Percentiles rank a stretch among this genome's conserved stretches.
These are phyloP conservation scores for Dusona sp. DNA, from an alignment of 2,888 invertebrate species.

Conservation along the genomic window DNA sequence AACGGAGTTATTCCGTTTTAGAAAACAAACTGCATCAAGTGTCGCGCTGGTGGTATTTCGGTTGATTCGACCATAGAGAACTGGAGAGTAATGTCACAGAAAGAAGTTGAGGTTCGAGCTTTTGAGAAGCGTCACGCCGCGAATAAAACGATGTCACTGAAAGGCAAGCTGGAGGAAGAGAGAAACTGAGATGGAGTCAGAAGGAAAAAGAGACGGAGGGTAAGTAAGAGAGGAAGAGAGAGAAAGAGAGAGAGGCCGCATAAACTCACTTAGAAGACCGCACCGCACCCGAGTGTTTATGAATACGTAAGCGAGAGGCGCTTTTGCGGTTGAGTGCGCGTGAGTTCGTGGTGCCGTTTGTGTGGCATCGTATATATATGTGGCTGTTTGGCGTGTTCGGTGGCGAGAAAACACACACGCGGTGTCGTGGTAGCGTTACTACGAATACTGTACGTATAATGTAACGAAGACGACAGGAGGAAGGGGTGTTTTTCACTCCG, in stretches of 20 bases:
- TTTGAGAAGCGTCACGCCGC: conserved; percentile 62
- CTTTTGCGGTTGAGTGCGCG: conserved; percentile 60
- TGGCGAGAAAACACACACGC: conserved; percentile 44
- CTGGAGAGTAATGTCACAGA: conserved; percentile 26
- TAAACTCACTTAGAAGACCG: conserved; percentile 66
- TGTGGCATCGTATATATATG: conserved; percentile 16
- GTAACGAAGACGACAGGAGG: conserved; percentile 43
- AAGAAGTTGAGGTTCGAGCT: conserved; percentile 41
- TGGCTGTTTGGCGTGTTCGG: conserved; percentile 49
- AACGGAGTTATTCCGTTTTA: neutral
- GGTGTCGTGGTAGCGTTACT: conserved; percentile 19
- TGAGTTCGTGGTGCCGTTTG: conserved; percentile 47
- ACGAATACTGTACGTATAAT: conserved; percentile 36
- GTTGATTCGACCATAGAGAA: conserved; percentile 35
- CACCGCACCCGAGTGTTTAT: conserved; percentile 63
- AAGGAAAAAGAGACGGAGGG: conserved; percentile 4
- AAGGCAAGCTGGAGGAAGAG: conserved; percentile 42
- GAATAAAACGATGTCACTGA: conserved; percentile 65
- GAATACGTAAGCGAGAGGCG: conserved; percentile 65
- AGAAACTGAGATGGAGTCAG: conserved; percentile 13
- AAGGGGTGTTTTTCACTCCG: conserved; percentile 22
- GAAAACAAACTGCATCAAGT: neutral
- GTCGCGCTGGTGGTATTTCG: conserved; percentile 17
- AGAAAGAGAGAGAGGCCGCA: conserved; percentile 42
- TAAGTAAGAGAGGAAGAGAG: neutral